Base-by-base conservation (phyloP, 2,113 vertebrate species). In the Clupea harengus region DNA sequence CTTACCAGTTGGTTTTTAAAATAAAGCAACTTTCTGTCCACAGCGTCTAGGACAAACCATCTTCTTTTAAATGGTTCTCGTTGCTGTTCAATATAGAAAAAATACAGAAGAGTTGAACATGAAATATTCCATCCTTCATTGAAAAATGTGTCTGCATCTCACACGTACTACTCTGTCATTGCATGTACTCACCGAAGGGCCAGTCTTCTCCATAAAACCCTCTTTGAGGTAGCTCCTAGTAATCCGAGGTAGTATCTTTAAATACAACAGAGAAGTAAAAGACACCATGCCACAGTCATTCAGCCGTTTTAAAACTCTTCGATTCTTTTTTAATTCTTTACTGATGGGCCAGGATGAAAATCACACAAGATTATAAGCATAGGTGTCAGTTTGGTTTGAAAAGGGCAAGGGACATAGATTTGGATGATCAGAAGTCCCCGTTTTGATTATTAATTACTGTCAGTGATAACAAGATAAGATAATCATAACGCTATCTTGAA, bases 131-230 rank as follows among this genome's bases (percentile, higher is more conserved):
- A 82, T 2, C 39, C 57, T 45, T 25, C 39, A 81, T 15, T 54
- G 15, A 45, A 84, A 60, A 81, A 64, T 67, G 18, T 72, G 60
- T 4, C 22, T 78, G 54, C 8, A 54, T 32, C 25, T 32, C 5
- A 6, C 32, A 22, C 18, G 7, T 1, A 82, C 39, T 46, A 81
- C n/a, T 67, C 22, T 25, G 18, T 60, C 20, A 78, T 18, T 78
- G 67, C 8, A 82, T 25, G n/a, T 4, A 94, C 95, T 22, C 91
- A 99, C 98, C 95, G 95, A 96, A 17, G 98, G 98, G 13, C 98
- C 98, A 0, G 98, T 99, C 92, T 99, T 99, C 89, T 98, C 97
- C 98, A 99, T 99, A 92, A 95, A 97, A 10, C 98, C 98, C 89
- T 98, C 97, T 93, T 96, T 97, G 87, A 96, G 86, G 86, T 95